Evolutionary conservation across 2,113 vertebrate species (phyloP).

Genomic region (Stomatorhinus ivindoensis): DNA sequence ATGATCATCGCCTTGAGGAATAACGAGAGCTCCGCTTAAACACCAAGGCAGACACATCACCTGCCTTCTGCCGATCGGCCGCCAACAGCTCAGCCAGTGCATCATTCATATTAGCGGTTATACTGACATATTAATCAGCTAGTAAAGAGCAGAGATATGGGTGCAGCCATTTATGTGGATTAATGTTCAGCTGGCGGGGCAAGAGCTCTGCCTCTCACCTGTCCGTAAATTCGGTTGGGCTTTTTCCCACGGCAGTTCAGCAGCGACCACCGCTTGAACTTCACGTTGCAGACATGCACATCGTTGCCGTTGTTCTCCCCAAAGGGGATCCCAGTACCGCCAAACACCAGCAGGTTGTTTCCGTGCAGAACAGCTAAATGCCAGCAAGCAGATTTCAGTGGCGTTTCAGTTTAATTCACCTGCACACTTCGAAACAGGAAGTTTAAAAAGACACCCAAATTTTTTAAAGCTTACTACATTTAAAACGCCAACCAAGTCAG

Average conservation of each 20-base stretch:
- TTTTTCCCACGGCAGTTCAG: constrained; percentile 94
- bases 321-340: constrained; percentile 93
- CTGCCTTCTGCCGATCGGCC: not conserved
- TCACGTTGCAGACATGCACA: constrained; percentile 92
- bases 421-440: not conserved
- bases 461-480: not conserved
- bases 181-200: not conserved
- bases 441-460: not conserved
- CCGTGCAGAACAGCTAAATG: constrained; percentile 83
- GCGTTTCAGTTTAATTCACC: not conserved
- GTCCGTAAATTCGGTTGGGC: constrained; percentile 91
- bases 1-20: constrained; percentile 86
- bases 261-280: constrained; percentile 90
- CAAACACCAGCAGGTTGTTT: constrained; percentile 93
- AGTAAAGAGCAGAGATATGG: not conserved
- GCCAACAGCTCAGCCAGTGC: not conserved
- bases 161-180: not conserved
- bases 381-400: not conserved
- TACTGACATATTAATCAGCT: not conserved
- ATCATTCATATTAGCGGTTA: not conserved
- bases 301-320: constrained; percentile 96
- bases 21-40: not conserved
- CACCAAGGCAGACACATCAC: not conserved
- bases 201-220: constrained; percentile 58
- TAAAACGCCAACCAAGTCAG: not conserved